Percentiles rank a stretch among this genome's conserved stretches.
Conservation (phyloP, 2,113 vertebrate genomes). For the Meles meles region DNA sequence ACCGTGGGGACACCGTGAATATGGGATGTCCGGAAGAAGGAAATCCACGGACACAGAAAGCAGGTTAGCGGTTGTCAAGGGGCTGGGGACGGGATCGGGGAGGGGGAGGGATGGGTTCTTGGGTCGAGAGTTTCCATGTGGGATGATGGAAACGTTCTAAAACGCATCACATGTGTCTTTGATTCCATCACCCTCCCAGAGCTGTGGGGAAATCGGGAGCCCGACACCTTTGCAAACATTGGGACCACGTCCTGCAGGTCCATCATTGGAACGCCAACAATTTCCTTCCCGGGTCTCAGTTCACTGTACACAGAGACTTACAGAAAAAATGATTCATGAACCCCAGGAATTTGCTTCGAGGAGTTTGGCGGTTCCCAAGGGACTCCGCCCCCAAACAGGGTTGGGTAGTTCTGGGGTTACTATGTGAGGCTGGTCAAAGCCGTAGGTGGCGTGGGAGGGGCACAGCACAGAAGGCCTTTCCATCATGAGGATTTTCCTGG, state of each 20-base stretch:
- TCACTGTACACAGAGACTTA: neutral
- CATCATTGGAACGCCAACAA: neutral
- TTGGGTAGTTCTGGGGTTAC: neutral
- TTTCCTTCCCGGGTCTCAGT: neutral
- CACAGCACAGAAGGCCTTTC: neutral
- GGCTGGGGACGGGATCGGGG: neutral
- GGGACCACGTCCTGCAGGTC: neutral
- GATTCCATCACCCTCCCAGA: neutral
- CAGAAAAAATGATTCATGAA: neutral
- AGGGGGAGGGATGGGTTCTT: rapidly evolving
- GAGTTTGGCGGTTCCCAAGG: rapidly evolving
- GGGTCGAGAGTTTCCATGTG: too few species aligned
- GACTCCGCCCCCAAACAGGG: rapidly evolving
- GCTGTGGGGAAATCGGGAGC: neutral
- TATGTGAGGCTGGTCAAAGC: neutral
- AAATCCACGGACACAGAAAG: neutral
- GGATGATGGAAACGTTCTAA: too few species aligned
- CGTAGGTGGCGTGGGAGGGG: rapidly evolving
- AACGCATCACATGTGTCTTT: neutral
- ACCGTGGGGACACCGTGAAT: neutral
- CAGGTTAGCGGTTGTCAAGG: too few species aligned
- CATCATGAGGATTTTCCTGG: neutral
- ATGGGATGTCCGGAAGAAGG: too few species aligned
- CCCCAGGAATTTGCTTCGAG: neutral
- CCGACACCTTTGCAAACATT: neutral